Evolutionary conservation across 2,113 vertebrate species (phyloP).

Genomic region (Rhabdomys dilectus): DNA sequence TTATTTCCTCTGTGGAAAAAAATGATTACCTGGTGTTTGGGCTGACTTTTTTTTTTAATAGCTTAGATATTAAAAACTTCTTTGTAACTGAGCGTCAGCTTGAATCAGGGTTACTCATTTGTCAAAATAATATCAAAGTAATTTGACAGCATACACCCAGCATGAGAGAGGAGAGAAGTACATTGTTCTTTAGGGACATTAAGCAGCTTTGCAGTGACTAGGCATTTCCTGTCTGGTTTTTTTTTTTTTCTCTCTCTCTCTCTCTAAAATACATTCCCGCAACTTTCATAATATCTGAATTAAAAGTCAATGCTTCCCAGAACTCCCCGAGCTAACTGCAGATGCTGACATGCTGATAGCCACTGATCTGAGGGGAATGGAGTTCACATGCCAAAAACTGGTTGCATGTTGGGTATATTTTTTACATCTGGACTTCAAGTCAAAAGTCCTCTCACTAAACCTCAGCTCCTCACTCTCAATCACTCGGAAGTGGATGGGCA

Average conservation of each 20-base stretch:
- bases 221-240: slow-evolving; percentile 21
- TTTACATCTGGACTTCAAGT: slow-evolving; percentile 58
- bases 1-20: slow-evolving; percentile 51
- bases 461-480: slow-evolving; percentile 63
- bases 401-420: slow-evolving; percentile 69
- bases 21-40: slow-evolving; percentile 47
- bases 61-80: slow-evolving; percentile 52
- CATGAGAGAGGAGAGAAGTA: slow-evolving; percentile 34
- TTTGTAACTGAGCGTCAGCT: slow-evolving; percentile 11
- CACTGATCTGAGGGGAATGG: slow-evolving; percentile 73
- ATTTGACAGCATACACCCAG: slow-evolving; percentile 56
- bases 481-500: slow-evolving; percentile 66
- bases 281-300: slow-evolving; percentile 46
- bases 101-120: slow-evolving; percentile 64
- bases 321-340: slow-evolving; percentile 65
- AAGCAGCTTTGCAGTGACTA: slow-evolving; percentile 9
- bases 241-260: background rate
- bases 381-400: slow-evolving; percentile 69
- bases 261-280: slow-evolving; percentile 11
- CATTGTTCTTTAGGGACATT: slow-evolving; percentile 11
- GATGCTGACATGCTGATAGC: slow-evolving; percentile 58
- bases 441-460: background rate
- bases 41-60: slow-evolving; percentile 51
- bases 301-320: slow-evolving; percentile 74
- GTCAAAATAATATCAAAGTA: slow-evolving; percentile 74